Evolutionary conservation across 2,797 vertebrate genomes (phyloP).

Genomic region (Danionella dracula): DNA sequence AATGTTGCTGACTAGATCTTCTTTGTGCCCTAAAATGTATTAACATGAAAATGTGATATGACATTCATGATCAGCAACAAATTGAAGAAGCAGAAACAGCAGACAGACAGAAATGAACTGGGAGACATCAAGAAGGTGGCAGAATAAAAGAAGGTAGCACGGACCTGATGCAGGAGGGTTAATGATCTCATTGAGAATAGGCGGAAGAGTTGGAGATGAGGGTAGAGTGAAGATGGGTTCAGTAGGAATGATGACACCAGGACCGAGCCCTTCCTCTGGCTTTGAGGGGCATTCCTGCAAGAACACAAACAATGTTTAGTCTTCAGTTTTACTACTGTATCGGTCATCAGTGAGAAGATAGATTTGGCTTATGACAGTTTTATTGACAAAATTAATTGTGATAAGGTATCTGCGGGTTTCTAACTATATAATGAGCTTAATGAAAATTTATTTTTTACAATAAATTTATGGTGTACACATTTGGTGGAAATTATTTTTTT

Average conservation of each 20-base stretch:
- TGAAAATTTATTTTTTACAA: too few relatives aligned
- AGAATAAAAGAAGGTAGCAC: neutral
- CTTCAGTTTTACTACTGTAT: too few relatives aligned
- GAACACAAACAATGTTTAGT: constrained; percentile 5
- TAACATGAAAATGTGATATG: constrained; percentile 31
- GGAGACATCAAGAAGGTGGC: neutral
- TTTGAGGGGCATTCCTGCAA: constrained; percentile 47
- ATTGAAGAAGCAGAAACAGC: too few relatives aligned
- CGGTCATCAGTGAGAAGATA: too few relatives aligned
- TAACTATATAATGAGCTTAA: too few relatives aligned
- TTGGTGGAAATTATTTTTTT: too few relatives aligned
- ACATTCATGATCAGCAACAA: too few relatives aligned
- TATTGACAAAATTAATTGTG: too few relatives aligned
- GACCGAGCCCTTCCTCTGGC: constrained; percentile 35
- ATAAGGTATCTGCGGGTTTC: too few relatives aligned
- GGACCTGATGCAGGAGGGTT: constrained; percentile 55
- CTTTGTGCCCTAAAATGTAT: constrained; percentile 40
- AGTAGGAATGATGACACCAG: neutral
- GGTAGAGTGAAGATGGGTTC: neutral
- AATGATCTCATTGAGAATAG: constrained; percentile 43
- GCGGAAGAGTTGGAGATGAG: neutral
- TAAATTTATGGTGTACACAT: too few relatives aligned
- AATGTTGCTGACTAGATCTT: constrained; percentile 41
- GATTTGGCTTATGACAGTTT: too few relatives aligned
- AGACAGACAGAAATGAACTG: constrained; percentile 2